Evolutionary conservation across 2,888 invertebrate genomes (phyloP).

Genomic region (Latrodectus elegans): DNA sequence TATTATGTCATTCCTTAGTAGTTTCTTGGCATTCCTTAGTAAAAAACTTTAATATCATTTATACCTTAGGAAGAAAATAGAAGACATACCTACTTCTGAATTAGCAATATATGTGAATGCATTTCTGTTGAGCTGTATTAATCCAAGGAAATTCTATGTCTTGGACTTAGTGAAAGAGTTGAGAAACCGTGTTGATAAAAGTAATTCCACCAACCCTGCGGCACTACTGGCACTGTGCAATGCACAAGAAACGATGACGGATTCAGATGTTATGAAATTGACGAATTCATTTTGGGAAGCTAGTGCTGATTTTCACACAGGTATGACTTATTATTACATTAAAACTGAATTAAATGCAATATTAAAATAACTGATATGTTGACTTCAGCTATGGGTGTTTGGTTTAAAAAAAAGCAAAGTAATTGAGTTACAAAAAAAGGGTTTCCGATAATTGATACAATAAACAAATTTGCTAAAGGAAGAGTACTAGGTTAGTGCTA

Average conservation of each 20-base stretch:
- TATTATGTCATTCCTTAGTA: background rate
- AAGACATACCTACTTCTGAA: constrained; percentile 32
- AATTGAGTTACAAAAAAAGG: too few relatives aligned
- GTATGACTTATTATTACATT: background rate
- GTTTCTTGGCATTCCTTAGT: too few relatives aligned
- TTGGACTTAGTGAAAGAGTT: constrained; percentile 16
- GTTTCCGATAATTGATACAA: too few relatives aligned
- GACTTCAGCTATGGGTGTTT: too few relatives aligned
- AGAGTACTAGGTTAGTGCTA: too few relatives aligned
- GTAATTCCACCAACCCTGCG: constrained; percentile 22
- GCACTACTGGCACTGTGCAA: constrained; percentile 35
- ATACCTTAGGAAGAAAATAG: constrained; percentile 20
- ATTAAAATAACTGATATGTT: too few relatives aligned
- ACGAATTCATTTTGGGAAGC: background rate
- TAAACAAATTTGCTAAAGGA: too few relatives aligned
- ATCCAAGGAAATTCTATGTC: constrained; percentile 37
- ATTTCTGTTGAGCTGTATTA: constrained; percentile 23
- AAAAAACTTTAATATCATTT: background rate
- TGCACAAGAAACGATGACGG: constrained; percentile 35
- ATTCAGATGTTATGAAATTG: constrained; percentile 16
- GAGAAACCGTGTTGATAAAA: constrained; percentile 7
- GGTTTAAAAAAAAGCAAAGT: too few relatives aligned
- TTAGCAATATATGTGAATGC: constrained; percentile 31
- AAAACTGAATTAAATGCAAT: too few relatives aligned
- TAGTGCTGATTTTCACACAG: constrained; percentile 12